phyloP scores from a whole-genome alignment of 2,113 vertebrate species.

The Misgurnus mizolepis region DNA sequence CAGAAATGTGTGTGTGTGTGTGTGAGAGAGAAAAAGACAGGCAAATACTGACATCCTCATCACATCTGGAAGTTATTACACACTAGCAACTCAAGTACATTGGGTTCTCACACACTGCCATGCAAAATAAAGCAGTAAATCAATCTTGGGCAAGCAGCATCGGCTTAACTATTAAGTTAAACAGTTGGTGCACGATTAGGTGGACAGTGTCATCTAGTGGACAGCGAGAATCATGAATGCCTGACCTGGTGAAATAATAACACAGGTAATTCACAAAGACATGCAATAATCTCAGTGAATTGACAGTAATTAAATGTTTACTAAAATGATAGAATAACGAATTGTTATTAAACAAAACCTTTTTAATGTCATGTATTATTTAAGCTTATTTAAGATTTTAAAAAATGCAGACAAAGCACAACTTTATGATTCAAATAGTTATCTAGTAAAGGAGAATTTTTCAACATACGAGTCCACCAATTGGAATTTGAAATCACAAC shows the following conservation, averaged over 20 bases:
- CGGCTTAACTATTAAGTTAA: neutral
- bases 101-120: conserved; percentile 42
- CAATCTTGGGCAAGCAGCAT: conserved; percentile 14
- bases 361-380: no score
- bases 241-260: neutral
- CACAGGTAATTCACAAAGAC: no score
- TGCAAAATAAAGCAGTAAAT: conserved; percentile 45
- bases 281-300: no score
- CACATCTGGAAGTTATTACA: conserved; percentile 55
- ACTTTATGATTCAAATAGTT: no score
- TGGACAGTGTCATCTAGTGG: conserved; percentile 62
- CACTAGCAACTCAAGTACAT: conserved; percentile 44
- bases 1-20: neutral
- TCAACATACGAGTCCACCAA: no score
- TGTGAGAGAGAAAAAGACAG: neutral
- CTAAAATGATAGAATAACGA: no score
- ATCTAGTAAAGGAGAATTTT: no score
- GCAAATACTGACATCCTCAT: conserved; percentile 42
- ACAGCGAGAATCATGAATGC: neutral
- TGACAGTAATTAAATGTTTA: no score
- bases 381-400: no score
- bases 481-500: no score
- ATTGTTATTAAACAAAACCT: no score
- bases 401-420: no score
- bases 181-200: conserved; percentile 14